These are phyloP conservation scores for Eubasilissa regina DNA, from an alignment of 1,140 invertebrate species.

Conservation along the genomic window DNA sequence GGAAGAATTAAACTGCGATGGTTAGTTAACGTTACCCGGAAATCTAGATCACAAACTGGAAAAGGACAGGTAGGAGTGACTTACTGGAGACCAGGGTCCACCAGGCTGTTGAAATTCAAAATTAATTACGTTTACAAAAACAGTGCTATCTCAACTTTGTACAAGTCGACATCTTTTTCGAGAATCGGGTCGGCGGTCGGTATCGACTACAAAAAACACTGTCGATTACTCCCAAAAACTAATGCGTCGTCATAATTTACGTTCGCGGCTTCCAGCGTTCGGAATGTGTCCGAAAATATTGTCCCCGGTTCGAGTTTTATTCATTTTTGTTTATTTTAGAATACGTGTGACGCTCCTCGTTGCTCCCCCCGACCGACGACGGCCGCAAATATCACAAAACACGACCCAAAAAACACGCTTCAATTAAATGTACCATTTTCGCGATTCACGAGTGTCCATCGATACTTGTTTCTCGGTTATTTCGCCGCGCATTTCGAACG, in stretches of 20 bases:
- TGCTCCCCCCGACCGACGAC: slow-evolving; percentile 7
- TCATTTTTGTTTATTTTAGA: slow-evolving; percentile 31
- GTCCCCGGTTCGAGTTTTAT: slow-evolving; percentile 19
- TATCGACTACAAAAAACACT: slow-evolving; percentile 26
- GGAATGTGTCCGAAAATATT: slow-evolving; percentile 39
- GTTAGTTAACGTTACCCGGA: too few species aligned
- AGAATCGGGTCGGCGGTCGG: slow-evolving; percentile 2
- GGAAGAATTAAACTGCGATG: too few species aligned
- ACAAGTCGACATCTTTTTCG: neutral
- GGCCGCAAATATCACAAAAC: neutral
- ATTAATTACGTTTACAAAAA: too few species aligned
- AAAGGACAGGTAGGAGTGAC: too few species aligned
- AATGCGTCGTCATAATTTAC: slow-evolving; percentile 41
- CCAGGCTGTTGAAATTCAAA: too few species aligned
- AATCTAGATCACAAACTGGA: too few species aligned
- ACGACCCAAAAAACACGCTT: neutral
- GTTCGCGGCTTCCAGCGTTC: slow-evolving; percentile 9
- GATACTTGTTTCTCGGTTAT: too few species aligned
- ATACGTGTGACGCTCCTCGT: slow-evolving; percentile 7
- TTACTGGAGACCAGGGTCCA: too few species aligned
- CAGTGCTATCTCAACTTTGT: too few species aligned
- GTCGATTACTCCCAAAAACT: slow-evolving; percentile 31
- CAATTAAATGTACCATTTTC: too few species aligned
- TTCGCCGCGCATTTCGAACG: too few species aligned
- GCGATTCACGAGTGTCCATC: too few species aligned